Evolutionary conservation across 2,888 invertebrate species (phyloP).

Genomic region (Eilema griseolum): DNA sequence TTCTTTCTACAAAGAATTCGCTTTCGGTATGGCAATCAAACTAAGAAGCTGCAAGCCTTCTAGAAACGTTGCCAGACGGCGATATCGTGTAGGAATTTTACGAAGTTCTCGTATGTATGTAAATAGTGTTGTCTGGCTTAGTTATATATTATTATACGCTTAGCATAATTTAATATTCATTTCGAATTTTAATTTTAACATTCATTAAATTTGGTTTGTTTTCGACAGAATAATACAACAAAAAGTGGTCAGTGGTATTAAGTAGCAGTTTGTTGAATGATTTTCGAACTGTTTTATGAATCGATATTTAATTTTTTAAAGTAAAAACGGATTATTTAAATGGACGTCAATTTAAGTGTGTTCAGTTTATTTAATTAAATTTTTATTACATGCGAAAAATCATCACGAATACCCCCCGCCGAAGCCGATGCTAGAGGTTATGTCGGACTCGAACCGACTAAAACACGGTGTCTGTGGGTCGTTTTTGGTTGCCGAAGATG

Average conservation of each 20-base stretch:
- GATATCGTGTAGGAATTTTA: not conserved
- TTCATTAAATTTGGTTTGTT: not conserved
- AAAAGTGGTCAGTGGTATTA: not conserved
- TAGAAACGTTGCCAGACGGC: not conserved
- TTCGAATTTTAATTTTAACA: not conserved
- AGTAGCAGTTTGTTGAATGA: not conserved
- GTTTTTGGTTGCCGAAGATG: too few relatives aligned
- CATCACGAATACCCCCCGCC: too few relatives aligned
- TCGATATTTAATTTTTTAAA: too few relatives aligned
- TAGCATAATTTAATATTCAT: conserved; percentile 2
- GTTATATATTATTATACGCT: not conserved
- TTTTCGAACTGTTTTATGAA: not conserved
- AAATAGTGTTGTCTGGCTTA: not conserved
- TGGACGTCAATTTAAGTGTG: too few relatives aligned
- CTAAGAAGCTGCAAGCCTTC: not conserved
- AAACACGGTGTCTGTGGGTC: too few relatives aligned
- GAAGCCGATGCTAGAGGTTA: too few relatives aligned
- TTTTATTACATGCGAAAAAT: too few relatives aligned
- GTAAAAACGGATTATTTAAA: too few relatives aligned
- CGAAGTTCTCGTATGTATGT: not conserved
- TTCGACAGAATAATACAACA: not conserved
- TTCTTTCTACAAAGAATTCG: not conserved
- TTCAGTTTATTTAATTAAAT: too few relatives aligned
- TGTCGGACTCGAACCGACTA: too few relatives aligned
- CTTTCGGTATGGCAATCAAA: too few relatives aligned